phyloP scores from a whole-genome alignment of 2,113 vertebrate species.

The Alosa alosa region DNA sequence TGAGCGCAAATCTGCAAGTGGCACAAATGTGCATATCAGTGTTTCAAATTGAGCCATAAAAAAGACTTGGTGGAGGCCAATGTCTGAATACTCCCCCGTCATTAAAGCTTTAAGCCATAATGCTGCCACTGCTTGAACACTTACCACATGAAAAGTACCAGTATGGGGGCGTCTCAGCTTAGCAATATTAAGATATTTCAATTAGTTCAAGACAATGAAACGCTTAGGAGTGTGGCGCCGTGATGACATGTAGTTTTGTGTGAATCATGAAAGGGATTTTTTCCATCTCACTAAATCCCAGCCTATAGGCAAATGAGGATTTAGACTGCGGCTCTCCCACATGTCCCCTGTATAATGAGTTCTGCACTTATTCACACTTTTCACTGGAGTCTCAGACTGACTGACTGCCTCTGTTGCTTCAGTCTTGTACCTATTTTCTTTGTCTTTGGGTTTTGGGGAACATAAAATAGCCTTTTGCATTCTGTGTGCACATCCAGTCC shows the following conservation, averaged over 20 bases:
- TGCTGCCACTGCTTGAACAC: not conserved
- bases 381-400: not conserved
- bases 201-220: slow-evolving; percentile 32
- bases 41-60: slow-evolving; percentile 1
- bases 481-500: not conserved
- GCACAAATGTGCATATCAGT: not conserved
- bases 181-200: slow-evolving; percentile 17
- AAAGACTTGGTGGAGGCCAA: not conserved
- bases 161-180: not conserved
- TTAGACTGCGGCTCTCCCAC: slow-evolving; percentile 30
- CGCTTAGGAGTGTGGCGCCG: slow-evolving; percentile 25
- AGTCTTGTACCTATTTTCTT: not conserved
- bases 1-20: not conserved
- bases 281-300: slow-evolving; percentile 37
- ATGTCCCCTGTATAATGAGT: slow-evolving; percentile 29
- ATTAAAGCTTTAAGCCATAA: slow-evolving; percentile 8
- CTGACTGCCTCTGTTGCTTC: not conserved
- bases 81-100: not conserved
- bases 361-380: not conserved
- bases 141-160: not conserved
- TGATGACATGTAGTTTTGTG: slow-evolving; percentile 39
- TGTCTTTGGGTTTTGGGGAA: not conserved
- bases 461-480: not conserved
- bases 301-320: slow-evolving; percentile 40
- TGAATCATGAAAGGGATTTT: slow-evolving; percentile 39